Evolutionary conservation across 2,113 vertebrate genomes (phyloP).

Genomic region (Origma solitaria): DNA sequence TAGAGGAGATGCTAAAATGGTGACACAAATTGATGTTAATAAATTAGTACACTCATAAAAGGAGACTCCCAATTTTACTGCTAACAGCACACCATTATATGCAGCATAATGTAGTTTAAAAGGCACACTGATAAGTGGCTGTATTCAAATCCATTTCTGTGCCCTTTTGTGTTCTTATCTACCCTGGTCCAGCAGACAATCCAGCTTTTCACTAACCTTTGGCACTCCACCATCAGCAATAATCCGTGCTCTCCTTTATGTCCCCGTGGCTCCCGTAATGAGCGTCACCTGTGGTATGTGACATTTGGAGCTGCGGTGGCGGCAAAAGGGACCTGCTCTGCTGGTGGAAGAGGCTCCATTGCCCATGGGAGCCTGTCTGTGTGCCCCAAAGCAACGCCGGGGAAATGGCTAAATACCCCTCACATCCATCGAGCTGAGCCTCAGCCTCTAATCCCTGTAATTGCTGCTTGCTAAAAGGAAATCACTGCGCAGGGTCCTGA

Average conservation of each 20-base stretch:
- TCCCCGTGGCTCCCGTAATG: slow-evolving; percentile 50
- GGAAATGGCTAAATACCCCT: slow-evolving; percentile 5
- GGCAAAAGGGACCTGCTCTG: slow-evolving; percentile 32
- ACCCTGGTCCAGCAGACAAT: slow-evolving; percentile 69
- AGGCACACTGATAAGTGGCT: slow-evolving; percentile 67
- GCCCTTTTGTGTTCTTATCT: slow-evolving; percentile 79
- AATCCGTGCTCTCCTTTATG: slow-evolving; percentile 20
- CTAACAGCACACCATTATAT: slow-evolving; percentile 69
- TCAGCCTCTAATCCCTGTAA: slow-evolving; percentile 35
- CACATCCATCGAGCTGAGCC: not conserved
- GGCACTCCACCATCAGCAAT: slow-evolving; percentile 66
- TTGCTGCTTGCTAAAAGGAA: not conserved
- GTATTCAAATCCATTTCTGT: slow-evolving; percentile 71
- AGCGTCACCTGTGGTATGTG: slow-evolving; percentile 67
- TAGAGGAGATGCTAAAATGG: slow-evolving; percentile 46
- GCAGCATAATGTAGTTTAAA: slow-evolving; percentile 69
- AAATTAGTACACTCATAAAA: slow-evolving; percentile 70
- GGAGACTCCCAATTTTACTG: slow-evolving; percentile 54
- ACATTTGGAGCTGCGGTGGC: slow-evolving; percentile 29
- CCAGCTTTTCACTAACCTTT: slow-evolving; percentile 77
- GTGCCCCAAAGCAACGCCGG: not conserved
- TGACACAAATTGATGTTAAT: slow-evolving; percentile 71
- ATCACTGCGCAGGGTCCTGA: not conserved
- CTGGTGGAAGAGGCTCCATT: not conserved
- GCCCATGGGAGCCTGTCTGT: slow-evolving; percentile 8